These are phyloP conservation scores for Amphimallon solstitiale DNA, from an alignment of 2,888 invertebrate genomes.

Conservation along the genomic window DNA sequence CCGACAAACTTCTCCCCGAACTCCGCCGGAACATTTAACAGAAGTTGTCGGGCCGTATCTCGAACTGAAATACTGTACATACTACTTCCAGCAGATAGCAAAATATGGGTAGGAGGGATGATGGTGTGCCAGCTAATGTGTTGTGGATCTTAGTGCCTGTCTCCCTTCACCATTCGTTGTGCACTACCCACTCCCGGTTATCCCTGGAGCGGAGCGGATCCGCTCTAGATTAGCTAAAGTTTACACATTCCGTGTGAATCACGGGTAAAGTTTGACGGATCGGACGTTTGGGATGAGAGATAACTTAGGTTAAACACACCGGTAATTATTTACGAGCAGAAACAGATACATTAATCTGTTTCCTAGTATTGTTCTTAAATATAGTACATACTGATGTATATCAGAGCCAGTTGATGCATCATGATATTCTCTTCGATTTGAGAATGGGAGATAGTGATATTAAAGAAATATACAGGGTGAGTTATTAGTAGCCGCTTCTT, in stretches of 20 bases:
- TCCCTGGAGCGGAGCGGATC: slow-evolving; percentile 14
- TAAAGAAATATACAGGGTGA: no score
- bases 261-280: slow-evolving; percentile 34
- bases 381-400: no score
- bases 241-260: slow-evolving; percentile 36
- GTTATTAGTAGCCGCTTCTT: no score
- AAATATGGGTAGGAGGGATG: slow-evolving; percentile 20
- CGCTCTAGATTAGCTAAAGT: slow-evolving; percentile 33
- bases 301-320: slow-evolving; percentile 30
- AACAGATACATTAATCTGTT: slow-evolving; percentile 17
- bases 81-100: slow-evolving; percentile 7
- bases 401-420: no score
- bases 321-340: slow-evolving; percentile 29
- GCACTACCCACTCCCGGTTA: background rate
- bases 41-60: slow-evolving; percentile 16
- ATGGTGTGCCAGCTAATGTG: slow-evolving; percentile 21
- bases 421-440: no score
- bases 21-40: slow-evolving; percentile 26
- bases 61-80: background rate
- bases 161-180: background rate
- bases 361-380: no score
- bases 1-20: slow-evolving; percentile 4
- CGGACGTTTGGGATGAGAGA: slow-evolving; percentile 27
- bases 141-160: slow-evolving; percentile 9
- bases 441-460: no score